Conservation (phyloP, 2,113 vertebrate genomes). For the Tiliqua scincoides region DNA sequence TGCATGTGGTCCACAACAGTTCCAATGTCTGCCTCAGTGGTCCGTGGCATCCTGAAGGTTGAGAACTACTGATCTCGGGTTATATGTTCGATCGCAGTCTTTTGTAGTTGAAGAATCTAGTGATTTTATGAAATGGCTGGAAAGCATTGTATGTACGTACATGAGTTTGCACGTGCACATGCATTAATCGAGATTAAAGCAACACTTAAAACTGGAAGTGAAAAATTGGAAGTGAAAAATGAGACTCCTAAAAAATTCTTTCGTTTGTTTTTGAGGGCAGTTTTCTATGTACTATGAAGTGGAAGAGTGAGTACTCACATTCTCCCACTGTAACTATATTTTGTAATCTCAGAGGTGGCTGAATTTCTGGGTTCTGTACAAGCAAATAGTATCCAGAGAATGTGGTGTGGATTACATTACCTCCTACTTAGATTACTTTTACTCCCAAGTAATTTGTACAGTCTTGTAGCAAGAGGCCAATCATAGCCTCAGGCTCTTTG, state of each 20-base stretch:
- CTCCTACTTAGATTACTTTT: not conserved
- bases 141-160: not conserved
- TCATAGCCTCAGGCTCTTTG: not conserved
- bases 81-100: not conserved
- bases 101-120: not conserved
- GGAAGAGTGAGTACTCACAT: not conserved
- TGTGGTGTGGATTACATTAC: not conserved
- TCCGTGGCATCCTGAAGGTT: too few relatives aligned
- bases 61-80: not conserved
- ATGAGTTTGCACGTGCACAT: not conserved
- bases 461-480: not conserved
- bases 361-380: not conserved
- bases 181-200: not conserved
- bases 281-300: not conserved
- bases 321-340: not conserved
- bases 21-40: too few relatives aligned
- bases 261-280: not conserved
- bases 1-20: too few relatives aligned
- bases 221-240: not conserved
- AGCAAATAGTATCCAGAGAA: not conserved
- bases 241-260: not conserved
- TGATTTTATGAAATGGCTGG: not conserved
- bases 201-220: not conserved
- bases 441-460: not conserved
- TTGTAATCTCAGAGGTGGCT: not conserved